These are phyloP conservation scores for Nanorana parkeri DNA, from an alignment of 2,113 vertebrate species.

Conservation along the genomic window DNA sequence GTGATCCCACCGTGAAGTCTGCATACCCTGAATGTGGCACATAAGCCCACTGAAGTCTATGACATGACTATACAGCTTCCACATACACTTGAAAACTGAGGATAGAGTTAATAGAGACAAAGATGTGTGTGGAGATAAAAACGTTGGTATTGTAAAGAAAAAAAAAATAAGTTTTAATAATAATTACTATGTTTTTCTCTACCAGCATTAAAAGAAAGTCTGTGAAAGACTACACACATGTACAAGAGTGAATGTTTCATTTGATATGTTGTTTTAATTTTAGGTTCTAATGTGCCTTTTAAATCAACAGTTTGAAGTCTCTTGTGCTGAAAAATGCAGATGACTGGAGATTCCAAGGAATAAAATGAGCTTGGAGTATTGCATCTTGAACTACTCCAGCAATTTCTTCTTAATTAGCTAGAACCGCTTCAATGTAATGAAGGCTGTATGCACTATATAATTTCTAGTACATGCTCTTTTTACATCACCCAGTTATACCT, in stretches of 20 bases:
- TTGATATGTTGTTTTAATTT: neutral
- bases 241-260: neutral
- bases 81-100: too few relatives aligned
- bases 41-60: too few relatives aligned
- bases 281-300: neutral
- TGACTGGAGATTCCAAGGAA: constrained; percentile 15
- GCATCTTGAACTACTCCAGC: neutral
- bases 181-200: too few relatives aligned
- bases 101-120: too few relatives aligned
- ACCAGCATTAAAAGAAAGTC: too few relatives aligned
- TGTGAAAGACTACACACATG: too few relatives aligned
- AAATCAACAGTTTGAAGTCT: neutral
- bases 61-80: too few relatives aligned
- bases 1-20: too few relatives aligned
- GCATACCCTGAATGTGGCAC: too few relatives aligned
- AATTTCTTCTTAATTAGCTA: constrained; percentile 11
- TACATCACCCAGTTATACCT: neutral
- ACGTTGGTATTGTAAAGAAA: too few relatives aligned
- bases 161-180: too few relatives aligned
- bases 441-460: neutral
- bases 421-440: constrained; percentile 1
- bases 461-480: neutral
- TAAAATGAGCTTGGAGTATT: neutral
- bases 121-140: too few relatives aligned
- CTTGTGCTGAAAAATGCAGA: neutral